These are phyloP conservation scores for Brachionus plicatilis DNA, from an alignment of 1,140 invertebrate species.

Conservation along the genomic window DNA sequence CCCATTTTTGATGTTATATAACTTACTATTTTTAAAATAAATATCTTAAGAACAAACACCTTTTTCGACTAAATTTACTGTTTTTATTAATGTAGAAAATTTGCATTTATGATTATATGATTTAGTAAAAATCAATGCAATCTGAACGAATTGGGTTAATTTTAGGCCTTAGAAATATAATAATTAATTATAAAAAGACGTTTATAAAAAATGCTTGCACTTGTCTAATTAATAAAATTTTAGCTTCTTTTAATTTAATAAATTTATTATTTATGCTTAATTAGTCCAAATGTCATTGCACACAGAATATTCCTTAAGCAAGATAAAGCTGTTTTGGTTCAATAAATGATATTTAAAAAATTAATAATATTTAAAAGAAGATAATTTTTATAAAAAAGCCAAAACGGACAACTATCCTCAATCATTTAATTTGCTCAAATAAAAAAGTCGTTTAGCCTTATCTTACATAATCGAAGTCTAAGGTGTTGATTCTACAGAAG, in stretches of 20 bases:
- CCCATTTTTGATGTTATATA: not conserved
- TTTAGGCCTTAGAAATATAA: not conserved
- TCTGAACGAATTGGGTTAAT: not conserved
- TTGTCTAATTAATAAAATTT: not conserved
- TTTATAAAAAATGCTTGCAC: not conserved
- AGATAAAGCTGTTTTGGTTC: not conserved
- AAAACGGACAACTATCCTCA: not conserved
- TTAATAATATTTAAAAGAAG: not conserved
- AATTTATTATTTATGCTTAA: not conserved
- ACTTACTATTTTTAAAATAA: not conserved
- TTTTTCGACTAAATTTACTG: not conserved
- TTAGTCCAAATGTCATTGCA: not conserved
- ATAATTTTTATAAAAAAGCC: not conserved
- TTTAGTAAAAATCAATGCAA: not conserved
- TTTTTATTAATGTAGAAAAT: conserved; percentile 1
- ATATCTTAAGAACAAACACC: not conserved
- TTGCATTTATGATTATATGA: conserved; percentile 26
- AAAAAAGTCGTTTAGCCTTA: not conserved
- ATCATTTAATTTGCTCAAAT: not conserved
- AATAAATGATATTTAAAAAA: not conserved
- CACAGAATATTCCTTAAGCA: not conserved
- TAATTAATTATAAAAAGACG: not conserved
- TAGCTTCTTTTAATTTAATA: not conserved
- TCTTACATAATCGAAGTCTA: not conserved
- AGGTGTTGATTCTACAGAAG: not conserved